Evolutionary conservation across 2,888 invertebrate species (phyloP).

Genomic region (Cerastoderma edule): DNA sequence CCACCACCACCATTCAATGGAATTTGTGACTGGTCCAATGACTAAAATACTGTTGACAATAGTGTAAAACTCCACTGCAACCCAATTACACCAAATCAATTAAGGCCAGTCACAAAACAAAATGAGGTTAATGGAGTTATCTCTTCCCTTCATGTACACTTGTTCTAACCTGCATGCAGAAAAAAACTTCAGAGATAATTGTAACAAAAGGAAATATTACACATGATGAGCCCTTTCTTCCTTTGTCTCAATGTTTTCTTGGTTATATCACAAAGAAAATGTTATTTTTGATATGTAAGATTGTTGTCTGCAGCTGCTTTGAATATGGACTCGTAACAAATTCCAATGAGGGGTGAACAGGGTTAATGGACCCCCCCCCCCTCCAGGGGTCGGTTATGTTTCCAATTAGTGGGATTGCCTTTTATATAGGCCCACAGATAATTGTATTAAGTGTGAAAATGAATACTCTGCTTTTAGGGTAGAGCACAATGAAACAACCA

Average conservation of each 20-base stretch:
- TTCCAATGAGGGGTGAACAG: too few relatives aligned
- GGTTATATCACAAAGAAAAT: too few relatives aligned
- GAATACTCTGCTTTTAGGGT: constrained; percentile 4
- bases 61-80: not conserved
- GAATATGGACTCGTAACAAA: too few relatives aligned
- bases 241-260: constrained; percentile 4
- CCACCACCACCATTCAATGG: not conserved
- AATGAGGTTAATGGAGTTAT: too few relatives aligned
- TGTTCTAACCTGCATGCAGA: too few relatives aligned
- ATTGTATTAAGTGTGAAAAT: not conserved
- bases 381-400: constrained; percentile 5
- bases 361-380: too few relatives aligned
- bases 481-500: constrained; percentile 6
- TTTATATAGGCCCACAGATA: not conserved
- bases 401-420: not conserved
- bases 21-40: not conserved
- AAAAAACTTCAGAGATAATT: not conserved
- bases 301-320: too few relatives aligned
- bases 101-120: too few relatives aligned
- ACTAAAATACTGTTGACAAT: not conserved
- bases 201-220: not conserved
- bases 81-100: not conserved
- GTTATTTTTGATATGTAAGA: too few relatives aligned
- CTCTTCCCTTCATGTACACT: too few relatives aligned
- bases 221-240: not conserved